Base-by-base conservation (phyloP, 2,113 vertebrate genomes). In the Gymnocephalus cernua region DNA sequence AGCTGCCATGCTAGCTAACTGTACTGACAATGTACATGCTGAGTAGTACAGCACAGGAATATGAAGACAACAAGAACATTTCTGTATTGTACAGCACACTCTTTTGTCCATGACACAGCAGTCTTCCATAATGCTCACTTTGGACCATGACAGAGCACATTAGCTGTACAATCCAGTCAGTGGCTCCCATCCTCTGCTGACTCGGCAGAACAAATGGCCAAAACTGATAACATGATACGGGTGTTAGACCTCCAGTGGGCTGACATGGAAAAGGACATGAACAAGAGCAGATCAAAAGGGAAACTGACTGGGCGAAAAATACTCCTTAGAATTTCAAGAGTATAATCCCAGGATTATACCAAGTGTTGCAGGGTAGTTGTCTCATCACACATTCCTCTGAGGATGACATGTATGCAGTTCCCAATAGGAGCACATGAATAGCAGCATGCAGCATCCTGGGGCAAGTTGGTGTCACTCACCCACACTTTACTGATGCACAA, bases 121-220 rank as follows among this genome's bases (percentile, higher is more conserved):
- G 11, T 53, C 32, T 25, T n/a, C 5, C 51, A 57, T 54, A 41
- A 5, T 3, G 29, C 57, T 64, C n/a, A 35, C 41, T 38, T 6
- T 48, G 23, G 53, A 76, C 47, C 78, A 84, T 63, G 81, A 88
- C 64, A 13, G 59, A 77, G 78, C 67, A 66, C 54, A 71, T 87
- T 50, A 73, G 74, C 73, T 3, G 48, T 6, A 57, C 35, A 51
- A 9, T 69, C 25, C 27, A 23, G n/a, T 59, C 48, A 5, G 18
- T 6, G 59, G 83, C 75, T 71, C 82, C 86, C 73, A 80, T 79
- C 78, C 78, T 56, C 63, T 59, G 81, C 86, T 85, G 86, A 88
- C 73, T 86, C 64, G 8, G 82, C 84, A 85, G 44, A 84, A 82
- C 79, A 35, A 86, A 79, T 50, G 21, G 63, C 64, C 72, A 9